Evolutionary conservation across 92 coral and sea anemone species (phyloP).

Genomic region (Phymanthus crucifer): DNA sequence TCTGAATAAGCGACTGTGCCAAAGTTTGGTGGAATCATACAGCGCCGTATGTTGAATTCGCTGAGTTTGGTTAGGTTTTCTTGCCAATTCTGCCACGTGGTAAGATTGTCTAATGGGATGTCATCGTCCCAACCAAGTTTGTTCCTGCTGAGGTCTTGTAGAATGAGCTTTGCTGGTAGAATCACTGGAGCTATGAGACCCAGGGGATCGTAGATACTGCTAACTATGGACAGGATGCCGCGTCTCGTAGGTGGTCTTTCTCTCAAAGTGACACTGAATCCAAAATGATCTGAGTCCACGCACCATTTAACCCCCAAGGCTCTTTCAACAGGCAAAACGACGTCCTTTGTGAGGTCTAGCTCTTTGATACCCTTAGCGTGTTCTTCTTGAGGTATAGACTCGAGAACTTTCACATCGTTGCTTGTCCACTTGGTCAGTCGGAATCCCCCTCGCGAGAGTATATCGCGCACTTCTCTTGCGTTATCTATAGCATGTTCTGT

Average conservation of each 20-base stretch:
- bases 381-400: neutral
- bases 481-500: neutral
- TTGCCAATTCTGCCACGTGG: neutral
- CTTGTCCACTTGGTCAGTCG: neutral
- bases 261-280: neutral
- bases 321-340: neutral
- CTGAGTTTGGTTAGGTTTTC: neutral
- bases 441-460: neutral
- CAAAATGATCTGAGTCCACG: neutral
- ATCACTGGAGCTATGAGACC: neutral
- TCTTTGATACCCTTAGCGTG: neutral
- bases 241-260: neutral
- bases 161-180: neutral
- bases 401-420: neutral
- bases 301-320: neutral
- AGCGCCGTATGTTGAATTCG: neutral
- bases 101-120: neutral
- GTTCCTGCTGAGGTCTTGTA: neutral
- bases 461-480: neutral
- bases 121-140: neutral
- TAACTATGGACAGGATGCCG: neutral
- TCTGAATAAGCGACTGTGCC: neutral
- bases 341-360: neutral
- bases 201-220: neutral
- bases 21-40: neutral